Evolutionary conservation across 2,113 vertebrate genomes (phyloP), one percentile per base, ranked within the genome.

Genomic region (Sula dactylatra): DNA sequence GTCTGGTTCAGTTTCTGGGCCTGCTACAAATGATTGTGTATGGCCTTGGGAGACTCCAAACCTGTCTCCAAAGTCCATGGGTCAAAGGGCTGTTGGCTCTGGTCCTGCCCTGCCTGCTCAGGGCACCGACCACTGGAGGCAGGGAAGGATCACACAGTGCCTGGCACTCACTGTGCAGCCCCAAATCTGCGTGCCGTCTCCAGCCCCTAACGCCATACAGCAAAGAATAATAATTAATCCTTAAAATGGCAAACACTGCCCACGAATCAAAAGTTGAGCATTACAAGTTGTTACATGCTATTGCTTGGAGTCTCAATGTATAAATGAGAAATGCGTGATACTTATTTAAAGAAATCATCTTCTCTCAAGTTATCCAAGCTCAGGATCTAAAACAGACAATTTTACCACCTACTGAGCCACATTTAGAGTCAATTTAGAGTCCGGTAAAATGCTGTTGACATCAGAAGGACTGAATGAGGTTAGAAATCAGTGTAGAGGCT

Each of bases 301-400:
- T 64, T 86, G 80, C 86, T 90, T 77, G 20, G 50, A 86, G 55
- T 55, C 76, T 82, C 18, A 2, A 40, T 0, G 25, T 7, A 11
- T 64, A 90, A 94, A 93, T 29, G 61, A 59, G 72, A 72, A 88
- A 71, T 13, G 40, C n/a, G 19, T 7, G 49, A 59, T 58, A 52
- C 56, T 80, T 94, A 80, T 91, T 92, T 78, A 94, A 96, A 86
- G 59, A 86, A 79, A 45, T 7, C 2, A 40, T 94, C 70, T 82
- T 67, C 73, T 90, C 42, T 83, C 27, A 61, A 78, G 29, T 92
- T 86, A 64, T 52, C 93, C 65, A 81, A 78, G 69, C 72, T 92
- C 67, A 78, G 86, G 31, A 64, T 81, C 82, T 84, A 86, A 86
- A 45, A 16, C n/a, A 86, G 88, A 59, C 76, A 82, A 91, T 87